Conservation (phyloP, 2,113 vertebrate genomes). For the Hippocampus comes region DNA sequence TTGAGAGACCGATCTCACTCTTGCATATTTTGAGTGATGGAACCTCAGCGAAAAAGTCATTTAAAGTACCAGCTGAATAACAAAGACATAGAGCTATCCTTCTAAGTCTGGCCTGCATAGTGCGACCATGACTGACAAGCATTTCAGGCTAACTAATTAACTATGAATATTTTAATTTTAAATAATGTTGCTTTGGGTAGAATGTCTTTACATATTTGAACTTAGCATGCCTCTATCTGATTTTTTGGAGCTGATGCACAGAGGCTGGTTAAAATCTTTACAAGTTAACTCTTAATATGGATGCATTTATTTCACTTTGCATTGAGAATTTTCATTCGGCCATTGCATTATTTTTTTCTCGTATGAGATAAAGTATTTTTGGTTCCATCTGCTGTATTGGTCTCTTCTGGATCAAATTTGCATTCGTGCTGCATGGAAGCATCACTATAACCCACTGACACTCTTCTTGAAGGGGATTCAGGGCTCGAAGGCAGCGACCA, state of each 20-base stretch:
- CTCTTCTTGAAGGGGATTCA: constrained; percentile 53
- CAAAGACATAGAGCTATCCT: too few species aligned
- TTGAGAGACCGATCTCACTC: neutral
- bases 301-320: constrained; percentile 41
- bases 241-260: constrained; percentile 17
- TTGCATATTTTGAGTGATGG: too few species aligned
- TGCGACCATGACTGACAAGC: too few species aligned
- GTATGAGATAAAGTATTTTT: constrained; percentile 34
- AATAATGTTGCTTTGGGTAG: neutral
- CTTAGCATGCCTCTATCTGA: constrained; percentile 1
- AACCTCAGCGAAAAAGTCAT: too few species aligned
- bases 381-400: neutral
- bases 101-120: neutral
- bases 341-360: constrained; percentile 48
- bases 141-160: too few species aligned
- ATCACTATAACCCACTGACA: neutral
- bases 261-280: constrained; percentile 25
- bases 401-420: constrained; percentile 15
- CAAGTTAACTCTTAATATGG: constrained; percentile 29
- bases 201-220: neutral
- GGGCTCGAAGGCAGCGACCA: constrained; percentile 59
- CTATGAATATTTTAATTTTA: neutral
- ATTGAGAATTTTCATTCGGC: constrained; percentile 22
- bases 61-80: too few species aligned
- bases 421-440: constrained; percentile 7